Base-by-base conservation (phyloP, 2,888 invertebrate species). In the Caenorhabditis sulstoni region DNA sequence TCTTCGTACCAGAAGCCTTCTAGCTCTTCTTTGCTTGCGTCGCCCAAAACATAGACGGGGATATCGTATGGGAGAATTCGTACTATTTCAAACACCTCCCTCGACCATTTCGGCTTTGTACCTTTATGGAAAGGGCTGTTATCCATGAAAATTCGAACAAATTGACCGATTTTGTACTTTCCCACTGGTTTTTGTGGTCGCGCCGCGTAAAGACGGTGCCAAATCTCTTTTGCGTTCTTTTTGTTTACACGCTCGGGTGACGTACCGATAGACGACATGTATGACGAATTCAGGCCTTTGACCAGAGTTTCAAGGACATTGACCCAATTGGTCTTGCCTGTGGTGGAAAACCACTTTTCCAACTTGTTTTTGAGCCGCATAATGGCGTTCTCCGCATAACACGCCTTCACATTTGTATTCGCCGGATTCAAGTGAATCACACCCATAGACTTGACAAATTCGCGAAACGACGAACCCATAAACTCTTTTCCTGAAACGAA, bases 381-480 rank as follows among this genome's bases (percentile, higher is more conserved):
- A 18, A 67, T 67, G 0, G 67, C 67, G 29, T 67, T 67, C 37
- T 67, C 67, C 1, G 67, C 67, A n/a, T 68, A 68, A 22, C 68
- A 68, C 0, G 68, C 68, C 9, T 68, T 68, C 3, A 67, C 67
- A 12, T 67, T 55, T 14, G 67, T 67, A 18, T 67, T 55, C 45
- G 57, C 49, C n/a, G 67, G 58, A 12, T 50, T 67, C 50, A 57
- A 45, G 11, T 67, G 67, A n/a, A 1, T 1, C 14, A 67, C 58
- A 3, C 49, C 45, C 0, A 45, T 8, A 16, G 52, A 35, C 4
- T 47, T 23, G 0, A 57, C 23, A 12, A 55, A 12, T 1, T 44
- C 22, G 12, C 37, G 44, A 37, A 67, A 67, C 3, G n/a, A 7
- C 16, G 18, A 47, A 1, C 67, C 67, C 58, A 57, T 67, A 14